Evolutionary conservation across 2,888 invertebrate species (phyloP).

Genomic region (Nipponacmea schrenckii): DNA sequence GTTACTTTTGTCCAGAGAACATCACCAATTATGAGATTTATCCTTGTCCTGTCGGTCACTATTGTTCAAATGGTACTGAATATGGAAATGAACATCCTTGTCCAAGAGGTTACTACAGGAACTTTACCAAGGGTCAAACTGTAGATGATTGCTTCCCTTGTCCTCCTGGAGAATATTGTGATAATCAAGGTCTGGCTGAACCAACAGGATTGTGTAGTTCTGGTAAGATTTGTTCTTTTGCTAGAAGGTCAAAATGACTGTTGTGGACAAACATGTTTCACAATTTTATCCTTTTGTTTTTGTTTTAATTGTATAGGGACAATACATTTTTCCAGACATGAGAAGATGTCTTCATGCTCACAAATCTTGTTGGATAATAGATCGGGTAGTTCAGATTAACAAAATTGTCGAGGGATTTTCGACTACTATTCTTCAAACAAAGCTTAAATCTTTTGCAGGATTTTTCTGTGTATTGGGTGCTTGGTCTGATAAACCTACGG

Average conservation of each 20-base stretch:
- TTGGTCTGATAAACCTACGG: slow-evolving; percentile 50
- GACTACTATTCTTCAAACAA: no score
- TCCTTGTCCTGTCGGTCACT: slow-evolving; percentile 59
- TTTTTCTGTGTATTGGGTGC: slow-evolving; percentile 60
- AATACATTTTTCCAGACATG: no score
- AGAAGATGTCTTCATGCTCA: no score
- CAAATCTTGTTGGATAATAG: no score
- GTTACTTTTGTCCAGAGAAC: slow-evolving; percentile 63
- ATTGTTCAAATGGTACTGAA: slow-evolving; percentile 59
- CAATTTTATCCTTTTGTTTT: neutral
- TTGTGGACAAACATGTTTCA: neutral
- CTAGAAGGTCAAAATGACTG: neutral
- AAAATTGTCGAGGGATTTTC: no score
- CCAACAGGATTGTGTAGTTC: slow-evolving; percentile 56
- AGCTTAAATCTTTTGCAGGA: slow-evolving; percentile 37
- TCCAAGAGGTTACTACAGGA: slow-evolving; percentile 56
- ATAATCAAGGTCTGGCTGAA: slow-evolving; percentile 45
- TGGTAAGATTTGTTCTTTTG: slow-evolving; percentile 40
- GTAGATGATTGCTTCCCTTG: slow-evolving; percentile 57
- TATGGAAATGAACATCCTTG: slow-evolving; percentile 53
- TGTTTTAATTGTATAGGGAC: no score
- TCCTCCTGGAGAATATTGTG: slow-evolving; percentile 61
- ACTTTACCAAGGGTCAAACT: slow-evolving; percentile 44
- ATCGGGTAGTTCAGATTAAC: no score
- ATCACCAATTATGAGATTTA: slow-evolving; percentile 52